Percentiles rank a stretch among this genome's conserved stretches.
These are phyloP conservation scores for Odocoileus hemionus DNA, from an alignment of 2,113 vertebrate genomes.

Conservation along the genomic window DNA sequence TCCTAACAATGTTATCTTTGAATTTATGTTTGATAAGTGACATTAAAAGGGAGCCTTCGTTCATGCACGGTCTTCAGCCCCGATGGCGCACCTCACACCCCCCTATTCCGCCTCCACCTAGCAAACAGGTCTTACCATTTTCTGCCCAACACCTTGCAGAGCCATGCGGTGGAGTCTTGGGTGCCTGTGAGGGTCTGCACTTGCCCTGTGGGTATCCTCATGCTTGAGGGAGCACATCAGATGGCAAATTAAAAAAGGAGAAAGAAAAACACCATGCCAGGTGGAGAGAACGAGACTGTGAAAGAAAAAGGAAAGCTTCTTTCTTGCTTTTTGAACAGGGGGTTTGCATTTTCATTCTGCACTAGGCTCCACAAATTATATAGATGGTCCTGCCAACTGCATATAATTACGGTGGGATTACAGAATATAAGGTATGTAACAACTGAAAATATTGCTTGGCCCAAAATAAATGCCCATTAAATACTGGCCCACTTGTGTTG, in stretches of 20 bases:
- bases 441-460: background rate
- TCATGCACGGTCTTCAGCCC: background rate
- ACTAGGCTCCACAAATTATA: background rate
- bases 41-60: background rate
- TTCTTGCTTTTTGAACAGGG: background rate
- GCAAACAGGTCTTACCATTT: background rate
- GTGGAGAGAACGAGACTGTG: background rate
- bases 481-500: background rate
- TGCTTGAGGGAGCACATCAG: background rate
- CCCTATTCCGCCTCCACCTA: background rate
- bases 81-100: fast-evolving
- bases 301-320: background rate
- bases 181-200: background rate
- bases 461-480: background rate
- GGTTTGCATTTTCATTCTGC: background rate
- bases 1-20: background rate
- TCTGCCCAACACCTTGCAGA: background rate
- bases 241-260: background rate
- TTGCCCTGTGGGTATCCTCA: background rate
- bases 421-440: background rate
- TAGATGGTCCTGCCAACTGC: background rate
- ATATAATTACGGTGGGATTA: background rate
- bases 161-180: background rate
- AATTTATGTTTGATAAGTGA: background rate
- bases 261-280: background rate